phyloP scores from a whole-genome alignment of 2,797 vertebrate genomes.

The Anableps anableps region DNA sequence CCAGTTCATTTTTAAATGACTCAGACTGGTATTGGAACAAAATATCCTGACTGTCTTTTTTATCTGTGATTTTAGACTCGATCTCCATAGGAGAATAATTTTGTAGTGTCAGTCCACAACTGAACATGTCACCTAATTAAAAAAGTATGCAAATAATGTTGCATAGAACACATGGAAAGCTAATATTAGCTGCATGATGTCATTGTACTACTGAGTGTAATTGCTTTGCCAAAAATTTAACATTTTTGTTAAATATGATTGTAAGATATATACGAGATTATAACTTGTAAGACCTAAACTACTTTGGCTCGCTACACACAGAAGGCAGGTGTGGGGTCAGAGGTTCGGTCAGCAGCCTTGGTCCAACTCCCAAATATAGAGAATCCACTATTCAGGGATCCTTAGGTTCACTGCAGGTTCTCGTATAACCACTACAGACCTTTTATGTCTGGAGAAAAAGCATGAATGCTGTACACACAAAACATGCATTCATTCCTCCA shows the following conservation, averaged over 20 bases:
- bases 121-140: background rate
- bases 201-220: background rate
- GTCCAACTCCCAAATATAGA: slow-evolving; percentile 83
- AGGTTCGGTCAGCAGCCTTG: slow-evolving; percentile 69
- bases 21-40: no score
- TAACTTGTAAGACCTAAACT: background rate
- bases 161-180: background rate
- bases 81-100: background rate
- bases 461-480: slow-evolving; percentile 62
- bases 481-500: slow-evolving; percentile 55
- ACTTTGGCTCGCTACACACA: slow-evolving; percentile 16
- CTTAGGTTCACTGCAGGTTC: slow-evolving; percentile 61
- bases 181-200: background rate
- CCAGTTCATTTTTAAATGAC: no score
- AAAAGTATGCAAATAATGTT: background rate
- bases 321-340: slow-evolving; percentile 78
- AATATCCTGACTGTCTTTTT: no score
- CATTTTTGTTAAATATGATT: background rate
- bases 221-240: background rate
- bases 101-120: background rate
- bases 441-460: slow-evolving; percentile 59
- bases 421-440: slow-evolving; percentile 64
- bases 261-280: background rate
- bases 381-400: slow-evolving; percentile 65
- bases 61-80: no score